Percentiles rank a stretch among this genome's conserved stretches.
phyloP scores from a whole-genome alignment of 2,888 invertebrate species.

The Rhyacophila evoluta region DNA sequence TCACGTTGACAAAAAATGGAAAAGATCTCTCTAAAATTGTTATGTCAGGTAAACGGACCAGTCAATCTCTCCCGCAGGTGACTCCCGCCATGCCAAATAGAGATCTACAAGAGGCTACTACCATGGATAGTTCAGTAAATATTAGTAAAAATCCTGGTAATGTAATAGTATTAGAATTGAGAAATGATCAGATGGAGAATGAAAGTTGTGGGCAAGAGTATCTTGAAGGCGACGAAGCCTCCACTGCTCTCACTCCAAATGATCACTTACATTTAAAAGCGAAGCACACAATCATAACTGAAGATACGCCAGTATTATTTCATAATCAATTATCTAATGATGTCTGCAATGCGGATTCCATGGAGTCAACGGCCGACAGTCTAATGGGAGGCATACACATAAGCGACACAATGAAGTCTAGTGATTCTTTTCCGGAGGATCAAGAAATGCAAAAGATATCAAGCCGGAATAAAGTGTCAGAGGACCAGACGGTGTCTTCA shows the following conservation, averaged over 20 bases:
- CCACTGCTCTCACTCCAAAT: slow-evolving; percentile 56
- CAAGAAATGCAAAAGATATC: slow-evolving; percentile 55
- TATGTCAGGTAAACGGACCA: slow-evolving; percentile 68
- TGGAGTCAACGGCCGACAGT: slow-evolving; percentile 65
- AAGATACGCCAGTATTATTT: slow-evolving; percentile 71
- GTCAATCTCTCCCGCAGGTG: slow-evolving; percentile 59
- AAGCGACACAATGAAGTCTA: slow-evolving; percentile 59
- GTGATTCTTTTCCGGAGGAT: slow-evolving; percentile 58
- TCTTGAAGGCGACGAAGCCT: slow-evolving; percentile 58
- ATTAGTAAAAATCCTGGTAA: slow-evolving; percentile 62
- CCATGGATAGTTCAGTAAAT: not conserved
- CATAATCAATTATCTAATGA: slow-evolving; percentile 64
- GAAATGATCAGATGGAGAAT: slow-evolving; percentile 66
- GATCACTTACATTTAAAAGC: slow-evolving; percentile 25
- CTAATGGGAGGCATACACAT: slow-evolving; percentile 63
- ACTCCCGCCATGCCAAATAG: slow-evolving; percentile 28
- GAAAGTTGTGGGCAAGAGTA: slow-evolving; percentile 63
- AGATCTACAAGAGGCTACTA: slow-evolving; percentile 36
- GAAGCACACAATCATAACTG: slow-evolving; percentile 62
- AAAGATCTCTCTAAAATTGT: slow-evolving; percentile 69
- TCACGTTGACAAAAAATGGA: slow-evolving; percentile 66
- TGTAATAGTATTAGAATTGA: slow-evolving; percentile 67
- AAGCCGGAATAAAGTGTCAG: slow-evolving; percentile 3
- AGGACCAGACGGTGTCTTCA: slow-evolving; percentile 59
- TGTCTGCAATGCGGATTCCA: slow-evolving; percentile 64